Percentiles rank a stretch among this genome's conserved stretches.
Evolutionary conservation across 2,113 vertebrate genomes (phyloP).

Genomic region (Siniperca chuatsi): DNA sequence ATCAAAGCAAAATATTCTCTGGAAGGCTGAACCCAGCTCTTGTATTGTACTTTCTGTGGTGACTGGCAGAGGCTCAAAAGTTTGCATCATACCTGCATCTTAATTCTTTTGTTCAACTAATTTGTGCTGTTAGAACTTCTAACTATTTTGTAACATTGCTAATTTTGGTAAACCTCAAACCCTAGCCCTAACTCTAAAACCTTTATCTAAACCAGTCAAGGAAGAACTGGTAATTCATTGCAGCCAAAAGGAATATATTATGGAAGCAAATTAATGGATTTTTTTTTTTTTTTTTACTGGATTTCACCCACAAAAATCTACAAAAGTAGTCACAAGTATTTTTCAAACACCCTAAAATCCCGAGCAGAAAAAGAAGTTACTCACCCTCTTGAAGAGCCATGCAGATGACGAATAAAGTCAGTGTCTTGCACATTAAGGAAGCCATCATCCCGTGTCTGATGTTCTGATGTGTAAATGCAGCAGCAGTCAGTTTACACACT

Average conservation of each 20-base stretch:
- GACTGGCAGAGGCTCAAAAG: not conserved
- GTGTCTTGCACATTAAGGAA: slow-evolving; percentile 43
- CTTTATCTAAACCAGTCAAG: not conserved
- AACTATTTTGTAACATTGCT: not conserved
- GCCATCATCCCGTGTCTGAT: slow-evolving; percentile 58
- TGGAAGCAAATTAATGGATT: not conserved
- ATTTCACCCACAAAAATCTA: not conserved
- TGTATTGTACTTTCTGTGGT: not conserved
- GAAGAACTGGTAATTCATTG: not conserved
- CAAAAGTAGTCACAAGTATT: not conserved
- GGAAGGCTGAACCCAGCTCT: not conserved
- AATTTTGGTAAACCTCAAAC: not conserved
- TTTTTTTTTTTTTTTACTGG: not conserved
- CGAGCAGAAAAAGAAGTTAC: slow-evolving; percentile 6
- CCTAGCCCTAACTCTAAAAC: not conserved
- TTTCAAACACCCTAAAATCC: not conserved
- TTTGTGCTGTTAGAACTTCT: not conserved
- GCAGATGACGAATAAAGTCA: slow-evolving; percentile 66
- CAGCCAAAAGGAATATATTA: not conserved
- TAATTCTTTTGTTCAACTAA: no score
- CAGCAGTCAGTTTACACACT: not conserved
- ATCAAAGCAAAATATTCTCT: slow-evolving; percentile 17
- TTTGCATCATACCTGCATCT: not conserved
- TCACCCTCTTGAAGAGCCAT: slow-evolving; percentile 78
- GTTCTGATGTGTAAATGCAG: slow-evolving; percentile 6